Conservation (phyloP, 2,797 vertebrate species). For the Sebastes hubbsi region DNA sequence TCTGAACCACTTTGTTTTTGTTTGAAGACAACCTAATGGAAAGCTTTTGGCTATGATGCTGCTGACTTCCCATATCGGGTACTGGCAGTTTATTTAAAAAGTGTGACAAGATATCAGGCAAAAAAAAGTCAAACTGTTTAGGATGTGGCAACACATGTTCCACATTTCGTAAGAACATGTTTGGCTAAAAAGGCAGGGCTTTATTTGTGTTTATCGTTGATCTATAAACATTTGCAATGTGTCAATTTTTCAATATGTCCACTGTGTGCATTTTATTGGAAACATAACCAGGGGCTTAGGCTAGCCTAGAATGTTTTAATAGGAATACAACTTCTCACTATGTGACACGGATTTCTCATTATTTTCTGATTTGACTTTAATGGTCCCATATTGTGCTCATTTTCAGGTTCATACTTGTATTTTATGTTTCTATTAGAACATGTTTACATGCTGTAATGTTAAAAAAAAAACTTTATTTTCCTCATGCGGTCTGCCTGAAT, state of each 20-base stretch:
- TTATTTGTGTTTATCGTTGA: background rate
- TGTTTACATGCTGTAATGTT: too few species aligned
- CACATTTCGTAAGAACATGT: background rate
- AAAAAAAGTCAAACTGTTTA: background rate
- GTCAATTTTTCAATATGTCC: background rate
- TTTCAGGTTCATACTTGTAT: too few species aligned
- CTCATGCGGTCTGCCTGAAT: too few species aligned
- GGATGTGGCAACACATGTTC: background rate
- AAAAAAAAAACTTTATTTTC: too few species aligned
- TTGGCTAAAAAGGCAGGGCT: background rate
- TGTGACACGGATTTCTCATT: background rate
- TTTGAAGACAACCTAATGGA: constrained; percentile 6
- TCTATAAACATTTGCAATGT: background rate
- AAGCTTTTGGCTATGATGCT: background rate
- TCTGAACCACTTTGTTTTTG: background rate
- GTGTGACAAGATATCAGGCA: background rate
- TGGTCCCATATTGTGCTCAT: too few species aligned
- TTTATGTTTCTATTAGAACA: too few species aligned
- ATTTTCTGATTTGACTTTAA: background rate
- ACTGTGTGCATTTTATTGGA: background rate
- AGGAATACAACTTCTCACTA: background rate
- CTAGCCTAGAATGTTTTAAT: background rate
- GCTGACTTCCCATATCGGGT: background rate
- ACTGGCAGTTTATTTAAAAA: background rate
- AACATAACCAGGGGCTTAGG: background rate